phyloP scores from a whole-genome alignment of 2,888 invertebrate genomes.

The Leistus spinibarbis region DNA sequence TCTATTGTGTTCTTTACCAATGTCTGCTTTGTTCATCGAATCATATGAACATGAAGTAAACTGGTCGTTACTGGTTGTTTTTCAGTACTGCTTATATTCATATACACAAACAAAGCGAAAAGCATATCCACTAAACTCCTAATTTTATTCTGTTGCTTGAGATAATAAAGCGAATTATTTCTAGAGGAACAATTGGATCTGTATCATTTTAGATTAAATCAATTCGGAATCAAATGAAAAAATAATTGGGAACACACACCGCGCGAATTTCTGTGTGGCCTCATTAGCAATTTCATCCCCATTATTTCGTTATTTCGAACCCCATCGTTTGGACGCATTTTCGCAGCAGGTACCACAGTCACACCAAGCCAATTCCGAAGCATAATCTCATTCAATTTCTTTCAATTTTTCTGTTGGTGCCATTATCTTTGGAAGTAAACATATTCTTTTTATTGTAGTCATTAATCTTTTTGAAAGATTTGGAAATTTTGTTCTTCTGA shows the following conservation, averaged over 20 bases:
- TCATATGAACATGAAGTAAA: background rate
- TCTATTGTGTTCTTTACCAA: conserved; percentile 19
- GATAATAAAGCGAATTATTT: background rate
- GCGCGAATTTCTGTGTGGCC: background rate
- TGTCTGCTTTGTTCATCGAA: background rate
- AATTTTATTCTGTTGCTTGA: too few species aligned
- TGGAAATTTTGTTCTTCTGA: too few species aligned
- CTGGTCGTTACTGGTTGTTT: background rate
- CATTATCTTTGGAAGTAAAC: background rate
- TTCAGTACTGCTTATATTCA: background rate
- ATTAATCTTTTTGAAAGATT: too few species aligned
- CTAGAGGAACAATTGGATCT: background rate
- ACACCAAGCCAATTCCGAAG: background rate
- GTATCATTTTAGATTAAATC: background rate
- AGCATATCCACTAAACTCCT: too few species aligned
- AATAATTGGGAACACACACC: conserved; percentile 9
- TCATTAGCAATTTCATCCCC: conserved; percentile 15
- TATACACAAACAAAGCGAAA: too few species aligned
- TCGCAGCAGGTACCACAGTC: background rate
- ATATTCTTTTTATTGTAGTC: background rate
- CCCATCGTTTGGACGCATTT: background rate
- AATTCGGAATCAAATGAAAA: background rate
- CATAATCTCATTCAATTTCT: background rate
- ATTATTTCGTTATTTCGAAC: background rate
- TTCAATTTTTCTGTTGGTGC: background rate